These are phyloP conservation scores for Temnothorax unifasciatus DNA, from an alignment of 2,888 invertebrate species.

Conservation along the genomic window DNA sequence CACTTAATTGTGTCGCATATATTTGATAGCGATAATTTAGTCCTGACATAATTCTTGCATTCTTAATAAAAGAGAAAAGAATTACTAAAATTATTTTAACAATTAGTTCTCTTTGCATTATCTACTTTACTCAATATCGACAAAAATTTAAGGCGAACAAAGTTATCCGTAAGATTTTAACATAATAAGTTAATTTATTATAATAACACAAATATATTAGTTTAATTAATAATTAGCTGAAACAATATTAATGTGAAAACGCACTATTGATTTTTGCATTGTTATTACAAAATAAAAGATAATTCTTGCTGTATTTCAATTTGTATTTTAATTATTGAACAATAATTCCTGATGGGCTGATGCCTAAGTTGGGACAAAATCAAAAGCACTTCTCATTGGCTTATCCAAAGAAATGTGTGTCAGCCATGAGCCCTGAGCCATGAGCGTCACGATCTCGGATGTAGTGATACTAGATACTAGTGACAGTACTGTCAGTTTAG, in stretches of 20 bases:
- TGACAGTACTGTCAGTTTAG: background rate
- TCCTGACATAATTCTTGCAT: background rate
- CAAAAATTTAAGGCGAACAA: background rate
- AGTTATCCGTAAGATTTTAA: background rate
- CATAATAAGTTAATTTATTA: background rate
- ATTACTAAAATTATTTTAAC: background rate
- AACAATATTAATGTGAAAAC: background rate
- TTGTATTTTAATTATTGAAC: background rate
- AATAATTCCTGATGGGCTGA: background rate
- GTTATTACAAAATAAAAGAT: constrained; percentile 1
- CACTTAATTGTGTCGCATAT: background rate
- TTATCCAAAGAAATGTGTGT: background rate
- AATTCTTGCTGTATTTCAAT: background rate
- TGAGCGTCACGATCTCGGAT: background rate
- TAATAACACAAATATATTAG: background rate
- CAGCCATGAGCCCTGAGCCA: background rate
- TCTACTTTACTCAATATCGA: background rate
- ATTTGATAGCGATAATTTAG: background rate
- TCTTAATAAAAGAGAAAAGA: background rate
- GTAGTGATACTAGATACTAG: background rate
- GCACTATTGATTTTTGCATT: background rate
- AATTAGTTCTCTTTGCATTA: background rate
- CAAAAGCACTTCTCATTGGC: background rate
- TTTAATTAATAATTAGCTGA: background rate
- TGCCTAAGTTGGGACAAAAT: background rate